Evolutionary conservation across 2,113 vertebrate genomes (phyloP), one percentile per base, ranked within the genome.

Genomic region (Antechinus flavipes): DNA sequence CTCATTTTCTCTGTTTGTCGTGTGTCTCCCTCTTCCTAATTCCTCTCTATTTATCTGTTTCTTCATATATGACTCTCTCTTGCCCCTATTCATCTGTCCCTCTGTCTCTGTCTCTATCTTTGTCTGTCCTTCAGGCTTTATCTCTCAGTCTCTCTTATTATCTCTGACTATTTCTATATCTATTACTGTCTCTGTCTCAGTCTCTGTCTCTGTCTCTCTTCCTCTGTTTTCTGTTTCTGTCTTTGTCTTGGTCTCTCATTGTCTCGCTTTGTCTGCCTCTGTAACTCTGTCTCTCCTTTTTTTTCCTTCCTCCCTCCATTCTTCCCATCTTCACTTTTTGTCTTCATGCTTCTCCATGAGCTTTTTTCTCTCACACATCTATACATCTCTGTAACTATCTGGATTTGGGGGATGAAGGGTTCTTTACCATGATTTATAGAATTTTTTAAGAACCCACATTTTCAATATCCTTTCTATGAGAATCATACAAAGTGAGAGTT

Each of bases 401-500:
- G 93, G 94, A 92, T 84, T 8, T 9, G 94, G 89, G 91, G 58
- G 30, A 30, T 4, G 12, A 92, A 46, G 52, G 50, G 61, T 90
- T 35, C 54, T 50, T 11, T 56, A 50, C 55, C 95, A 95, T 42
- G 92, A 95, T 92, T 94, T 94, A 95, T 68, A 94, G 95, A 94
- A 95, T 95, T 96, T 94, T 68, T 68, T 93, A 95, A 97, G 90
- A 95, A 94, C 26, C 46, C 27, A 92, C 93, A 94, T 54, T 93
- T 46, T 90, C 91, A 91, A 93, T 90, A 91, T 90, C 8, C 90
- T 95, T 97, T 92, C 9, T 94, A 52, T 76, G 42, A 2, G 91
- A 92, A 24, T n/a, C 68, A 8, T 90, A 12, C 92, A 46, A 53
- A 95, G 89, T 11, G 53, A 4, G 53, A 58, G 54, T 50, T 46